Base-by-base conservation (phyloP, 1,140 invertebrate species). In the Eurosta solidaginis region DNA sequence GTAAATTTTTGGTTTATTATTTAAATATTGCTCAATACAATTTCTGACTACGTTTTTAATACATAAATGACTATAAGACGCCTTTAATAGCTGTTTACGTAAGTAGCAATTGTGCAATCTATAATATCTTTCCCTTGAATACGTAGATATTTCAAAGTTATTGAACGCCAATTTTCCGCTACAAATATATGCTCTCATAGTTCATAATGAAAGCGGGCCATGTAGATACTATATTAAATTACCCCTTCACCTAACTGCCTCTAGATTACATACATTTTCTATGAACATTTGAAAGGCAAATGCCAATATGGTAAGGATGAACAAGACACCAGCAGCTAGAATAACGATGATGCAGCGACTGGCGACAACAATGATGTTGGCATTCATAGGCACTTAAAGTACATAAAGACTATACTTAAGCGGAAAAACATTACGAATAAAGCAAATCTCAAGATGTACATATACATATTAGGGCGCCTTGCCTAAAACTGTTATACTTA, bases 381-480 rank as follows among this genome's bases (percentile, higher is more conserved):
- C 33, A 68, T 68, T 68, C 59, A 68, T 40, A 68, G 59, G 59
- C 59, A 68, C 33, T 68, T 68, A 68, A 68, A 42, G 59, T 68
- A 33, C 33, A 68, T 68, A 68, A 40, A 40, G 59, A 22, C 33
- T 68, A 6, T 36, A 29, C n/a, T n/a, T 68, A 40, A 68, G 59
- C 29, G 59, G 59, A 68, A 68, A 68, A 29, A 17, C n/a, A 68
- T 68, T n/a, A n/a, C 59, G 59, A 68, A 68, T 29, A 33, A 40
- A 36, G 59, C 33, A 68, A 40, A 68, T 40, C 59, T 68, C 59
- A n/a, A n/a, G n/a, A n/a, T n/a, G n/a, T n/a, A n/a, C n/a, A n/a
- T n/a, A n/a, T n/a, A n/a, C n/a, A n/a, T n/a, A n/a, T n/a, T n/a
- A n/a, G n/a, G n/a, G n/a, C n/a, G n/a, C n/a, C n/a, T n/a, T n/a